A percentile compares a stretch with the other conserved stretches of the same genome.
phyloP scores from a whole-genome alignment of 2,797 vertebrate species.

The Tapera naevia region DNA sequence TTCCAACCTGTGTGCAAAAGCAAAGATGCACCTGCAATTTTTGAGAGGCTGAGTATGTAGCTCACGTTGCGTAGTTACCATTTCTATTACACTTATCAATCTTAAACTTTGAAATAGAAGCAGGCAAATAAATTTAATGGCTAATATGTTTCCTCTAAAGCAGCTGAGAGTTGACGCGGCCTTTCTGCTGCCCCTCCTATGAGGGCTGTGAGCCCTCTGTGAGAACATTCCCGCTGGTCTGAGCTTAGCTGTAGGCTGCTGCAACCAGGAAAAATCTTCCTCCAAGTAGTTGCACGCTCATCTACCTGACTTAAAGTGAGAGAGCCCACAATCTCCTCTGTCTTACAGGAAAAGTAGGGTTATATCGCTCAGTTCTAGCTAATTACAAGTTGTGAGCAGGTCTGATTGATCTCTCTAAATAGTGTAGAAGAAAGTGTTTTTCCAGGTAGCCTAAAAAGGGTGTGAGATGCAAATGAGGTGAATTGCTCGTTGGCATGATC shows the following conservation, averaged over 20 bases:
- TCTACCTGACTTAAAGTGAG: neutral
- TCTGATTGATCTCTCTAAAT: too few species aligned
- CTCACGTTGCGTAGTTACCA: accelerated
- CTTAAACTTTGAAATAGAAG: neutral
- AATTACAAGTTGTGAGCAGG: too few species aligned
- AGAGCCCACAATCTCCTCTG: too few species aligned
- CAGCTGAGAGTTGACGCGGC: neutral
- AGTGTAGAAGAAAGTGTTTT: neutral
- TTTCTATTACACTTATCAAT: neutral
- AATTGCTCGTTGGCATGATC: neutral
- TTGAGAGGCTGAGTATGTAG: conserved; percentile 46
- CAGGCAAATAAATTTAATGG: accelerated
- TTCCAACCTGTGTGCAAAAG: conserved; percentile 10
- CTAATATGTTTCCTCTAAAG: neutral
- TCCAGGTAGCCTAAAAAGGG: neutral
- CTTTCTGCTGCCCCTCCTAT: neutral
- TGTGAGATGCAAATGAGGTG: neutral
- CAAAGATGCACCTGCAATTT: neutral
- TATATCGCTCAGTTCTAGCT: neutral
- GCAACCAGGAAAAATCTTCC: neutral
- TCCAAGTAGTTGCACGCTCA: neutral
- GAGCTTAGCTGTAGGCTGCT: neutral
- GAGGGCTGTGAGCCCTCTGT: neutral
- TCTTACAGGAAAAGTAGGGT: neutral
- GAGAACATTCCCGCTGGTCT: neutral